phyloP scores from a whole-genome alignment of 2,888 invertebrate species.

The Plagodis pulveraria region DNA sequence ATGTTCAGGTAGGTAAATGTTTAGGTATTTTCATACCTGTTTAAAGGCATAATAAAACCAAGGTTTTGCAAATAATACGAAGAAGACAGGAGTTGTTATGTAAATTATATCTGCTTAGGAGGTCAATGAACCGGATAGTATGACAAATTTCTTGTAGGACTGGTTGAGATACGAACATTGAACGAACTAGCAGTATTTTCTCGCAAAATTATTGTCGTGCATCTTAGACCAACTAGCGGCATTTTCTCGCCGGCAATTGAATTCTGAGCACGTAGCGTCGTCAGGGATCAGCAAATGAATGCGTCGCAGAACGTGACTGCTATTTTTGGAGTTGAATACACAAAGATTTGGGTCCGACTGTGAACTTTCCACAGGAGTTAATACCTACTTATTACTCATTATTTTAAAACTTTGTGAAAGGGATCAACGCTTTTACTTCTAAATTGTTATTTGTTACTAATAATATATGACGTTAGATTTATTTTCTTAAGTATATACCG shows the following conservation, averaged over 20 bases:
- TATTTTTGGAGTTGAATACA: conserved; percentile 2
- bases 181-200: not conserved
- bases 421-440: too few species aligned
- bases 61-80: conserved; percentile 26
- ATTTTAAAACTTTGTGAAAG: too few species aligned
- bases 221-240: not conserved
- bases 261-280: not conserved
- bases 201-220: conserved; percentile 3
- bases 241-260: not conserved
- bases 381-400: too few species aligned
- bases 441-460: too few species aligned
- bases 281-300: conserved; percentile 2
- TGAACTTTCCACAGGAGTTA: too few species aligned
- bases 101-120: conserved; percentile 26
- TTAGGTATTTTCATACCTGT: conserved; percentile 10
- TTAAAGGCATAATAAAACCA: conserved; percentile 18
- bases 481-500: too few species aligned
- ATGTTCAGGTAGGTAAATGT: conserved; percentile 12
- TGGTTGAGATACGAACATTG: conserved; percentile 9
- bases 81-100: conserved; percentile 29
- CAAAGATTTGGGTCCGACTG: not conserved
- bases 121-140: conserved; percentile 32
- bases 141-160: conserved; percentile 12
- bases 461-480: too few species aligned
- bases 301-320: conserved; percentile 3